Evolutionary conservation across 2,888 invertebrate genomes (phyloP).

Genomic region (Netelia virgata): DNA sequence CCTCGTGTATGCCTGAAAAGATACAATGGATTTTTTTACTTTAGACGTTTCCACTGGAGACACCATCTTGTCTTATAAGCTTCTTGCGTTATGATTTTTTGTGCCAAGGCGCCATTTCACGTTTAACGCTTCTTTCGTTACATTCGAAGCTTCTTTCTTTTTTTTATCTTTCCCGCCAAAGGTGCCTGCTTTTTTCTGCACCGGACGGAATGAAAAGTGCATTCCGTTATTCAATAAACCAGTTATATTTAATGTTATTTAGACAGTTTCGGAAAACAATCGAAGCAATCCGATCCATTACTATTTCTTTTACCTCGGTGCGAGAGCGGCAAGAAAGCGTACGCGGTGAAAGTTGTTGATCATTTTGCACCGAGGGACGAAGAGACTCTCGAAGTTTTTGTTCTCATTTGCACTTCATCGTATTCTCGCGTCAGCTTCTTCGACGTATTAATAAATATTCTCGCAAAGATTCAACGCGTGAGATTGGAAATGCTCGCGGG

Average conservation of each 20-base stretch:
- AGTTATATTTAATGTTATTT: neutral
- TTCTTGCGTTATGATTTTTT: neutral
- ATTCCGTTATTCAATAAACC: too few relatives aligned
- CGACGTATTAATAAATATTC: constrained; percentile 11
- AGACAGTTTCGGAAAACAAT: neutral
- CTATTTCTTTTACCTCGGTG: constrained; percentile 6
- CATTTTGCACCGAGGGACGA: constrained; percentile 16
- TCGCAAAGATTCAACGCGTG: constrained; percentile 34
- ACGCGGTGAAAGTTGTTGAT: constrained; percentile 60
- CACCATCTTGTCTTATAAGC: neutral
- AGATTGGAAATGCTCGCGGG: constrained; percentile 22
- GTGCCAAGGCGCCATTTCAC: too few relatives aligned
- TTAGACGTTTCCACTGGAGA: neutral
- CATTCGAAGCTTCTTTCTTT: too few relatives aligned
- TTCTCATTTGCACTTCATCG: constrained; percentile 14
- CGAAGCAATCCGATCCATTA: constrained; percentile 4
- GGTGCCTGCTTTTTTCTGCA: too few relatives aligned
- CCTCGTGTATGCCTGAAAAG: constrained; percentile 91
- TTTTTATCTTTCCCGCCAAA: too few relatives aligned
- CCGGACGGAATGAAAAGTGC: too few relatives aligned
- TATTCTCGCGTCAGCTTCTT: constrained; percentile 15
- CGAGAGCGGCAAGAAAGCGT: constrained; percentile 15
- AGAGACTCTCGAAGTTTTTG: constrained; percentile 14
- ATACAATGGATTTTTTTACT: constrained; percentile 12
- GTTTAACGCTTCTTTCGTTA: too few relatives aligned